Evolutionary conservation across 2,797 vertebrate species (phyloP), one percentile per base, ranked within the genome.

Genomic region (Hydrolagus colliei): DNA sequence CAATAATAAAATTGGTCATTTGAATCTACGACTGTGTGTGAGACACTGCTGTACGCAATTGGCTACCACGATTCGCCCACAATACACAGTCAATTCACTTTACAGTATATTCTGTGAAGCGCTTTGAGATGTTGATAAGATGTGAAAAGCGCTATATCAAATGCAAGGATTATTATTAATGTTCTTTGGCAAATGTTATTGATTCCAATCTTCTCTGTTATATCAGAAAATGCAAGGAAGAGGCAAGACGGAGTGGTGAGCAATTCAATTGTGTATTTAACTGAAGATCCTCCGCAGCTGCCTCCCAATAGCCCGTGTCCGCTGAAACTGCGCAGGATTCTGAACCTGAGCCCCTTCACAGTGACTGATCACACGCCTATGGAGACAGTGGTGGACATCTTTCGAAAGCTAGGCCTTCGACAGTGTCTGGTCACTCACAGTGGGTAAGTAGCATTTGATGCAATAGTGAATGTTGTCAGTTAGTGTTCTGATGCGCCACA

Each of bases 361-460:
- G 97, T 99, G 91, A 99, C 98, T 0, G 97, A 99, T 92, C 98
- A 98, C 91, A 99, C 98, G 0, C 98, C 98, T 41, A 99, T 99
- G 98, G 98, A 99, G 92, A 99, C 97, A 0, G 97, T 99, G 88
- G 97, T 99, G 68, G 98, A 99, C 90, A 99, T 99, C 90, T 99
- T 99, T 92, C 93, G 98, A 63, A 99, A 99, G 86, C 96, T 99
- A 0, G 98, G 98, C 1, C 96, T 99, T 22, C 94, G 98, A 0
- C 98, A 99, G 92, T 99, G 97, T 88, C 95, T 99, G 87, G 97
- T 99, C 86, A 99, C 98, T 32, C 93, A 96, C 87, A 99, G 97
- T 87, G 98, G 97, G 97, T 99, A 88, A 92, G 94, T 92, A 76
- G 14, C 73, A 0, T 0, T 22, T 12, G 68, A 8, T 11, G 9